Conservation (phyloP, 2,888 invertebrate species). For the Amaurobius ferox region DNA sequence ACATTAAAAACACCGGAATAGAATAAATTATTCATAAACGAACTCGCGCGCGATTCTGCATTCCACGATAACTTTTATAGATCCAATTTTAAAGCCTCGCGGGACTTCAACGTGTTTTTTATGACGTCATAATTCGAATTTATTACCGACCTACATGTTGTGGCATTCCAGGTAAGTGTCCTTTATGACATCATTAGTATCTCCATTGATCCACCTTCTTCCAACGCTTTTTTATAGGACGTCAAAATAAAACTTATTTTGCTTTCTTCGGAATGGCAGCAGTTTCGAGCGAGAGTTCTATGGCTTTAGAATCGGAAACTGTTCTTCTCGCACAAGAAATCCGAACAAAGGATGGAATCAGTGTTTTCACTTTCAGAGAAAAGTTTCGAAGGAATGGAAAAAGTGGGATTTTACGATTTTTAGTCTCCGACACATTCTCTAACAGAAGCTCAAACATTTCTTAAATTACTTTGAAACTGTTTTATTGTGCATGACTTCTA, state of each 20-base stretch:
- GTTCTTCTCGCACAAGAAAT: background rate
- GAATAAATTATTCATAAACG: no score
- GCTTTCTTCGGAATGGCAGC: background rate
- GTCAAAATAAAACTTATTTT: background rate
- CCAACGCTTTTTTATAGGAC: background rate
- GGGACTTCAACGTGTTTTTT: no score
- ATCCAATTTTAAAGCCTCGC: no score
- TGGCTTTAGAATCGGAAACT: background rate
- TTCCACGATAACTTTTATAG: no score
- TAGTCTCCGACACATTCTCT: no score
- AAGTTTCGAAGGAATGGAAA: background rate
- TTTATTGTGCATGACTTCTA: no score
- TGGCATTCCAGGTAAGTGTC: background rate
- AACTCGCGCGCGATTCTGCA: no score
- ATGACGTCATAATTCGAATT: slow-evolving; percentile 4
- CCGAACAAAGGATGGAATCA: background rate
- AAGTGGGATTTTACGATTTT: no score
- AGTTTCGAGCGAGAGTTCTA: background rate
- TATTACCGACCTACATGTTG: background rate
- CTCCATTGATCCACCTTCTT: background rate
- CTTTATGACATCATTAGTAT: background rate
- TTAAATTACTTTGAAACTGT: no score
- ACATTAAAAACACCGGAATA: no score
- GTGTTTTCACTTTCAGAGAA: background rate
- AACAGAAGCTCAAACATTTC: no score